Percentiles rank a stretch among this genome's conserved stretches.
phyloP scores from a whole-genome alignment of 2,888 invertebrate genomes.

The Alloscopus bannaensis region DNA sequence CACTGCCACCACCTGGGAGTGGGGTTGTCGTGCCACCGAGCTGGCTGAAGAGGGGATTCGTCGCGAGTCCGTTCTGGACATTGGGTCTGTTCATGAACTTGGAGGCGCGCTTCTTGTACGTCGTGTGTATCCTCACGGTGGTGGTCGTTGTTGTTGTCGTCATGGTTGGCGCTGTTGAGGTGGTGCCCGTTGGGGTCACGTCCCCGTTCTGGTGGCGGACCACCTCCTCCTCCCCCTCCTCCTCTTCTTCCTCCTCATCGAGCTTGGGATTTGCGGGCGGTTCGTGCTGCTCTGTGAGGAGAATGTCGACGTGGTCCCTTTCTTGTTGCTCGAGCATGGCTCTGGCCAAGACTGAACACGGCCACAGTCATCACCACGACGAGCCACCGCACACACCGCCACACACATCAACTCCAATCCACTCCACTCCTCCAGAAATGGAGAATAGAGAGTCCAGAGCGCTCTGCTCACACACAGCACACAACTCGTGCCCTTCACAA shows the following conservation, averaged over 20 bases:
- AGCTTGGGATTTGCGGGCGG: neutral
- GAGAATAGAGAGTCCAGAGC: neutral
- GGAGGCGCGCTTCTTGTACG: constrained; percentile 51
- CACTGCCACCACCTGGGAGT: neutral
- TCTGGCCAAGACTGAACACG: constrained; percentile 53
- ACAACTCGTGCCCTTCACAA: too few relatives aligned
- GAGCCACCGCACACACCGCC: constrained; percentile 12
- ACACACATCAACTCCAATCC: neutral
- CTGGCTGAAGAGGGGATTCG: constrained; percentile 34
- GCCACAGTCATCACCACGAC: neutral
- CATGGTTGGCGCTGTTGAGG: neutral
- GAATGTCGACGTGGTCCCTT: constrained; percentile 14
- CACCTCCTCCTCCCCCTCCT: constrained; percentile 4
- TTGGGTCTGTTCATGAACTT: constrained; percentile 66
- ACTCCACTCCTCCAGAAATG: neutral
- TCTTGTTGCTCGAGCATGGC: constrained; percentile 62
- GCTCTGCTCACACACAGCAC: neutral
- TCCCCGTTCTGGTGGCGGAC: constrained; percentile 13
- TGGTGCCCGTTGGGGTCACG: constrained; percentile 8
- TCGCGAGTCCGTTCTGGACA: constrained; percentile 67
- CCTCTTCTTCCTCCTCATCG: neutral
- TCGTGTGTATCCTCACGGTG: constrained; percentile 45
- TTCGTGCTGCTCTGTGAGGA: constrained; percentile 11
- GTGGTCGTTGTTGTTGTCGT: constrained; percentile 28
- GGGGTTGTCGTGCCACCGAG: too few relatives aligned